Evolutionary conservation across 2,113 vertebrate genomes (phyloP), one percentile per base, ranked within the genome.

Genomic region (Pygoscelis adeliae): DNA sequence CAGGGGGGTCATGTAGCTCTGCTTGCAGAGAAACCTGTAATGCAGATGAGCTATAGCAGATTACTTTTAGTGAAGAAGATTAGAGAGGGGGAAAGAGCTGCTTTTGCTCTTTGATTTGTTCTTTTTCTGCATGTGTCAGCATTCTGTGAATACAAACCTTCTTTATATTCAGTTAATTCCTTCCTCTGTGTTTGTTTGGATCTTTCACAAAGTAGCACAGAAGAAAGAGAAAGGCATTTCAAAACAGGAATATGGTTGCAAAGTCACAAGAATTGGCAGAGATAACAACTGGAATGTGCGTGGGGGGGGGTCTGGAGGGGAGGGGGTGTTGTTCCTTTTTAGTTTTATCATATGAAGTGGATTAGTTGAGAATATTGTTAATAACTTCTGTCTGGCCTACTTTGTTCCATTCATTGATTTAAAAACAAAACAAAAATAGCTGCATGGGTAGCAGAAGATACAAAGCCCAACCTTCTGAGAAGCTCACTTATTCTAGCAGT

Each of bases 141-240:
- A 78, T 90, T 95, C 88, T 84, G 82, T 73, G 61, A 74, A 89
- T 79, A 79, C 53, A 94, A 72, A 78, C 80, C 80, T 95, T 53
- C 62, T 94, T 89, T 91, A 78, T 94, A 79, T 50, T 82, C 44
- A 18, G 25, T 92, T 95, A 97, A 88, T 94, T 90, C 79, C 42
- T 87, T 85, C 65, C 22, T 65, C 69, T 0, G 0, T 52, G 47
- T 91, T 87, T 95, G 40, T 90, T 93, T 89, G 72, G 49, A 50
- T 88, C 82, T 78, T 87, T 80, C 1, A 22, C 82, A 81, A 69
- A 92, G 67, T 1, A 5, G 46, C 16, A 27, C 59, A 66, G 42
- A 87, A 88, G 77, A 86, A 77, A 87, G 65, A 42, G 34, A 70
- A 63, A 44, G 15, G 34, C 78, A 52, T 83, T 86, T 74, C 86